Conservation (phyloP, 2,888 invertebrate genomes). For the Hydroisotoma schaefferi region DNA sequence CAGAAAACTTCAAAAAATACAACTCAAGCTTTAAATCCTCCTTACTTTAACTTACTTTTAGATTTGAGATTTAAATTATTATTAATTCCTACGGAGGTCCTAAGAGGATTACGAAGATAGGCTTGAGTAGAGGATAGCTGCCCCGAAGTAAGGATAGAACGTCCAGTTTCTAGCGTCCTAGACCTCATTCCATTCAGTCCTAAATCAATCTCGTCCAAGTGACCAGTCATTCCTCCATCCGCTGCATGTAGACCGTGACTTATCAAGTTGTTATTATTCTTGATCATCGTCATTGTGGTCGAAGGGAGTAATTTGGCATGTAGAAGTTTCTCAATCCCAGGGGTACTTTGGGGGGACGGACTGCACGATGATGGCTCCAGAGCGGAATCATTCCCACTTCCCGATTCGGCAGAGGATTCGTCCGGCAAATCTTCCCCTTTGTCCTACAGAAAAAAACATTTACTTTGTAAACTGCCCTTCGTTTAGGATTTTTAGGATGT, state of each 20-base stretch:
- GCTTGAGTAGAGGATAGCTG: too few species aligned
- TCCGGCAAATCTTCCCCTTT: constrained; percentile 47
- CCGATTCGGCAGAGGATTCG: constrained; percentile 55
- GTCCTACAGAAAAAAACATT: constrained; percentile 3
- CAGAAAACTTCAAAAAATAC: too few species aligned
- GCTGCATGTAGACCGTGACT: background rate
- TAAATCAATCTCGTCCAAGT: constrained; percentile 5
- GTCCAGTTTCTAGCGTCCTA: too few species aligned
- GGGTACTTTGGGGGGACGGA: constrained; percentile 52
- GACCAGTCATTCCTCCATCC: constrained; percentile 17
- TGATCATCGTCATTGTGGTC: too few species aligned
- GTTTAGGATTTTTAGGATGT: background rate
- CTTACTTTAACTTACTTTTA: too few species aligned
- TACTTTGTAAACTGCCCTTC: background rate
- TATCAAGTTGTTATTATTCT: constrained; percentile 12
- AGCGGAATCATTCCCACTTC: constrained; percentile 53
- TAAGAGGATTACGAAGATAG: too few species aligned
- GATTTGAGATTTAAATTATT: too few species aligned
- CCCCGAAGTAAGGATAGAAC: too few species aligned
- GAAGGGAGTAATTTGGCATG: constrained; percentile 19
- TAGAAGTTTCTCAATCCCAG: constrained; percentile 49
- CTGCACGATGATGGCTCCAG: constrained; percentile 44
- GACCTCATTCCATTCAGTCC: too few species aligned
- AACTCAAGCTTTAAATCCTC: too few species aligned
- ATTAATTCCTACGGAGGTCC: too few species aligned